A percentile compares a stretch with the other conserved stretches of the same genome.
Evolutionary conservation across 2,797 vertebrate species (phyloP).

Genomic region (Erethizon dorsatum): DNA sequence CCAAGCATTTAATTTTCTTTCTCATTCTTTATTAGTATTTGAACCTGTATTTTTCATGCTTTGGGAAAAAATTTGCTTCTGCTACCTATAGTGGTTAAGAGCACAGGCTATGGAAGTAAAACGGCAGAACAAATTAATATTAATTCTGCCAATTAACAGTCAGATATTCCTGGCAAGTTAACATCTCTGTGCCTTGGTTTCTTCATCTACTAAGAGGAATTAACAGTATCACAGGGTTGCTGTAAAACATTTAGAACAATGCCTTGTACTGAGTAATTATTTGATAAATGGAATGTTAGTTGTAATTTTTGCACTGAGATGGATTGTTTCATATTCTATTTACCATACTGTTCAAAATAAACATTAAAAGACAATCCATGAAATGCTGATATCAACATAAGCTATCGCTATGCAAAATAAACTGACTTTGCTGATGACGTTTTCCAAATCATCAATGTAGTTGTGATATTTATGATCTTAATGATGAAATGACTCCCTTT

Average conservation of each 20-base stretch:
- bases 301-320: neutral
- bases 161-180: neutral
- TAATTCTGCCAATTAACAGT: neutral
- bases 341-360: conserved; percentile 1
- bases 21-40: neutral
- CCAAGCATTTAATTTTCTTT: conserved; percentile 4
- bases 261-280: neutral
- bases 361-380: neutral
- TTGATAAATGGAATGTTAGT: neutral
- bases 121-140: neutral
- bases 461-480: neutral
- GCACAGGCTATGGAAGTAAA: neutral
- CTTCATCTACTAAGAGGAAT: neutral
- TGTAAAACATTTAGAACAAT: conserved; percentile 7
- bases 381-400: neutral
- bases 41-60: neutral
- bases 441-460: neutral
- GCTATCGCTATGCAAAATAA: neutral
- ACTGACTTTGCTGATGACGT: neutral
- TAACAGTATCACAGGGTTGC: neutral
- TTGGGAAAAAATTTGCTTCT: conserved; percentile 10
- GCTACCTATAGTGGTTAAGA: neutral
- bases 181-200: neutral
- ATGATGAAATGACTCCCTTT: neutral
- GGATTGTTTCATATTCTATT: neutral